These are phyloP conservation scores for Toxonevra muliebris DNA, from an alignment of 2,888 invertebrate genomes.

Conservation along the genomic window DNA sequence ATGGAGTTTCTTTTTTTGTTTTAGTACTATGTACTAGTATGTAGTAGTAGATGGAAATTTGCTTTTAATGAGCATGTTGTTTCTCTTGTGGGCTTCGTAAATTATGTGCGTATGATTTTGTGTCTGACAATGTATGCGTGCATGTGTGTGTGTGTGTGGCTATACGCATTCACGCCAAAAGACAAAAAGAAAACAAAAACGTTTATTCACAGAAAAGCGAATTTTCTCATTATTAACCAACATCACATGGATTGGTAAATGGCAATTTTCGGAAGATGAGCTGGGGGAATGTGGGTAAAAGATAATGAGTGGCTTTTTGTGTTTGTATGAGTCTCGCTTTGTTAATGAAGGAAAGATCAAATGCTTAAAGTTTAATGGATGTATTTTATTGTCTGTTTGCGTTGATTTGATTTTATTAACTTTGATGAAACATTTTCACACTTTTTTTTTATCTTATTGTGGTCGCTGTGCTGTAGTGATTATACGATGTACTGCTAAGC, in stretches of 20 bases:
- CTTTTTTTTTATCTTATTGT: too few species aligned
- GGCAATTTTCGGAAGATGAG: too few species aligned
- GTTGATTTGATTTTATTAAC: too few species aligned
- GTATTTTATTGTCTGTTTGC: too few species aligned
- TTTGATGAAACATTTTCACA: too few species aligned
- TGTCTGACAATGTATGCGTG: background rate
- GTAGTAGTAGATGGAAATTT: constrained; percentile 13
- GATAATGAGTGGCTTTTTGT: too few species aligned
- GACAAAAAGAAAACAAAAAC: background rate
- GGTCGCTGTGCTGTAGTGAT: too few species aligned
- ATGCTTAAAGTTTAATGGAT: too few species aligned
- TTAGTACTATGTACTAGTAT: background rate
- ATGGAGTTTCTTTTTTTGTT: background rate
- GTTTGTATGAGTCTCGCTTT: too few species aligned
- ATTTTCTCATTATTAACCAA: constrained; percentile 21
- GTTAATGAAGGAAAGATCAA: too few species aligned
- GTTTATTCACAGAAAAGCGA: constrained; percentile 16
- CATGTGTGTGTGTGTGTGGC: constrained; percentile 11
- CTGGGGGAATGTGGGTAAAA: too few species aligned
- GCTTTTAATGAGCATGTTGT: constrained; percentile 24
- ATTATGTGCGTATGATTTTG: constrained; percentile 16
- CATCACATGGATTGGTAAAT: background rate
- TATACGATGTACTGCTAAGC: too few species aligned
- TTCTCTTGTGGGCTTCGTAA: constrained; percentile 15
- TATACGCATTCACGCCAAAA: constrained; percentile 12